Percentiles rank a stretch among this genome's conserved stretches.
These are phyloP conservation scores for Colossoma macropomum DNA, from an alignment of 2,113 vertebrate genomes.

Conservation along the genomic window DNA sequence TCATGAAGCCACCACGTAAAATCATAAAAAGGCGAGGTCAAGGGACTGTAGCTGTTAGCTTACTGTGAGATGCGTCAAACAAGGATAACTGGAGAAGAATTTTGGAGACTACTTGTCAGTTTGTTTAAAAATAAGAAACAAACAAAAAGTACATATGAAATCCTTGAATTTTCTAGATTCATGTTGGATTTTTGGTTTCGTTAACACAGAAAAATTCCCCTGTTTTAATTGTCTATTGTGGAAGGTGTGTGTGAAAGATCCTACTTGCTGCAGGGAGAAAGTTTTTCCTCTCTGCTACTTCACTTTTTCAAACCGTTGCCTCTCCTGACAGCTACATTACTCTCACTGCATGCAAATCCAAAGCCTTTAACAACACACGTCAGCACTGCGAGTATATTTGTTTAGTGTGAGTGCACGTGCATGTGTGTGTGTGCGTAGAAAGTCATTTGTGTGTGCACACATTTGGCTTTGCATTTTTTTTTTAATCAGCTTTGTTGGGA, in stretches of 20 bases:
- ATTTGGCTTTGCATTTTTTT: conserved; percentile 20
- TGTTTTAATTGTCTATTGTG: neutral
- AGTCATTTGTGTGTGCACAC: neutral
- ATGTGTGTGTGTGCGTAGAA: neutral
- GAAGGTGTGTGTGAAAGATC: neutral
- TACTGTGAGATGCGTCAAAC: conserved; percentile 42
- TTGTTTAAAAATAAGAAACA: neutral
- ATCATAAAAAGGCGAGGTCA: neutral
- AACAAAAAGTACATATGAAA: too few relatives aligned
- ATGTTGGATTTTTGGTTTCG: neutral
- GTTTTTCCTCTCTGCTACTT: conserved; percentile 69
- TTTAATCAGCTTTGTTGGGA: neutral
- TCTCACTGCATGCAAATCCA: conserved; percentile 57
- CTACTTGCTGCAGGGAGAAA: conserved; percentile 16
- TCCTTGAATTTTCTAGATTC: neutral
- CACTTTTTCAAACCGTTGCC: conserved; percentile 73
- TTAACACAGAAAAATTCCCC: neutral
- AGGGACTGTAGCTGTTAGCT: neutral
- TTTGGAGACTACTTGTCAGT: conserved; percentile 22
- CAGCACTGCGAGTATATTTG: neutral
- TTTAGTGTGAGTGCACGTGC: neutral
- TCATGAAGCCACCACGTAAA: neutral
- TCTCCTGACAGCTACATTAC: conserved; percentile 16
- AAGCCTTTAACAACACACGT: conserved; percentile 33
- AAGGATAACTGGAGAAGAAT: conserved; percentile 57